These are phyloP conservation scores for Teinopalpus imperialis DNA, from an alignment of 2,888 invertebrate genomes.

Conservation along the genomic window DNA sequence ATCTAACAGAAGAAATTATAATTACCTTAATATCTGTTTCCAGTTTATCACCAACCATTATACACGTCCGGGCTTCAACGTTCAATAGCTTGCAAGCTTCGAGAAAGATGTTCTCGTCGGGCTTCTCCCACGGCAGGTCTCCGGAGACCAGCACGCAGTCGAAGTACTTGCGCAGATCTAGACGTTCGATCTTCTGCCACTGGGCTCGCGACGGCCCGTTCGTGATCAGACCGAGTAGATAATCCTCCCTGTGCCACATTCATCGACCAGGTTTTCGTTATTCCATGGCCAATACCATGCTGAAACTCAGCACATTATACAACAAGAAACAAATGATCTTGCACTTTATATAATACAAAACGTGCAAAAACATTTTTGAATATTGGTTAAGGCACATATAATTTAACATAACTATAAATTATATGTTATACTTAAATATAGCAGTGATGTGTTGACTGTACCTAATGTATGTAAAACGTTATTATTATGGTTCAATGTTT, in stretches of 20 bases:
- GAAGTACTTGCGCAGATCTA: slow-evolving; percentile 87
- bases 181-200: slow-evolving; percentile 92
- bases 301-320: slow-evolving; percentile 72
- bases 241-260: slow-evolving; percentile 84
- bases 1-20: too few species aligned
- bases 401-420: slow-evolving; percentile 57
- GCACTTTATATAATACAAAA: slow-evolving; percentile 41
- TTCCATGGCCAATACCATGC: slow-evolving; percentile 54
- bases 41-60: slow-evolving; percentile 94
- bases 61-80: slow-evolving; percentile 88
- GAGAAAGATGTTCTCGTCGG: slow-evolving; percentile 90
- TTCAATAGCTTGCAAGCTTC: slow-evolving; percentile 89
- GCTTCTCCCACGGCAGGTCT: slow-evolving; percentile 93
- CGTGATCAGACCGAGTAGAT: slow-evolving; percentile 90
- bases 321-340: slow-evolving; percentile 60
- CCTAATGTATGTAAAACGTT: too few species aligned
- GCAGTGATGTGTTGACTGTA: slow-evolving; percentile 55
- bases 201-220: slow-evolving; percentile 93
- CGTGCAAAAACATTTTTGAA: slow-evolving; percentile 62
- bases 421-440: slow-evolving; percentile 57
- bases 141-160: slow-evolving; percentile 91
- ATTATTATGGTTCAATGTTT: slow-evolving; percentile 29
- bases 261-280: slow-evolving; percentile 72
- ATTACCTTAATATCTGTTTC: slow-evolving; percentile 91
- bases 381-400: slow-evolving; percentile 49